Percentiles rank a stretch among this genome's conserved stretches.
Evolutionary conservation across 2,888 invertebrate genomes (phyloP).

Genomic region (Acronicta leporina): DNA sequence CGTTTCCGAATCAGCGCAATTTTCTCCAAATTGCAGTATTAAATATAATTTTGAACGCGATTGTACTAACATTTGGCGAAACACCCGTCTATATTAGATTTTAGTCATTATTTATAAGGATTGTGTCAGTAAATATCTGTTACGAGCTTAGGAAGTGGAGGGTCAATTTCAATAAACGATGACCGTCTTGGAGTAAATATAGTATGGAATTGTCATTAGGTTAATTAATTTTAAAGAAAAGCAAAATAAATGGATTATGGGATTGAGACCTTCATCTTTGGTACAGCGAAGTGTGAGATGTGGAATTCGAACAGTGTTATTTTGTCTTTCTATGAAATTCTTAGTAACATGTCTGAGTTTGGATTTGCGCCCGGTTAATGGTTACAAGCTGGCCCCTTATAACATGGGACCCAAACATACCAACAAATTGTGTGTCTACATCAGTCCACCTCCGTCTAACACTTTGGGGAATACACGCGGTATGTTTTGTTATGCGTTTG

Average conservation of each 20-base stretch:
- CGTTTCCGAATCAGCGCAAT: constrained; percentile 44
- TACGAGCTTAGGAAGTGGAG: constrained; percentile 32
- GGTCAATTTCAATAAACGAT: constrained; percentile 53
- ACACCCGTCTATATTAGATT: constrained; percentile 53
- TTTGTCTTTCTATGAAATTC: too few relatives aligned
- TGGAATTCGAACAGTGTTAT: too few relatives aligned
- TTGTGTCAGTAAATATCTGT: constrained; percentile 54
- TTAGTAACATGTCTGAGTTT: too few relatives aligned
- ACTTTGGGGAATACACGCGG: too few relatives aligned
- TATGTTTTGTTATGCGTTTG: too few relatives aligned
- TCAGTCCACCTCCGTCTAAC: too few relatives aligned
- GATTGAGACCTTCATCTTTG: background rate
- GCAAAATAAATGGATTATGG: constrained; percentile 22
- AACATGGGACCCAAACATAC: too few relatives aligned
- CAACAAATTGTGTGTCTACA: too few relatives aligned
- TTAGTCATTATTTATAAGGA: constrained; percentile 55
- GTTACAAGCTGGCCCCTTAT: too few relatives aligned
- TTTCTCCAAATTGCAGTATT: constrained; percentile 50
- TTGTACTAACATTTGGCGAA: constrained; percentile 42
- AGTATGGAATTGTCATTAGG: constrained; percentile 50
- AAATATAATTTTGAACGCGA: constrained; percentile 53
- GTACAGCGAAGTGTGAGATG: too few relatives aligned
- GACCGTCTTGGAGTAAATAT: constrained; percentile 22
- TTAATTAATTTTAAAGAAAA: constrained; percentile 26
- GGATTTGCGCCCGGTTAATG: too few relatives aligned